Evolutionary conservation across 2,888 invertebrate species (phyloP).

Genomic region (Micropterix aruncella): DNA sequence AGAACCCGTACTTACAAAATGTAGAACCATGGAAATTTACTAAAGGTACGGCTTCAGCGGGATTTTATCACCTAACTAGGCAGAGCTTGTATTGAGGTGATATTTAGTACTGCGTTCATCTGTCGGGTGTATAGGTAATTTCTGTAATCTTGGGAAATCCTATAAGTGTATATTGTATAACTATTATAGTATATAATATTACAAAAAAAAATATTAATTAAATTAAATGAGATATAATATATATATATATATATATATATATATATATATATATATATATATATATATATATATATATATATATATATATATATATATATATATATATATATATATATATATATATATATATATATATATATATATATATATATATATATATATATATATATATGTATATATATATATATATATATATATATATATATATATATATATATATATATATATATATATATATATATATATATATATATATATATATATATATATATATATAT

Average conservation of each 20-base stretch:
- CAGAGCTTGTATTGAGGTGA: no score
- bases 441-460: conserved; percentile 1
- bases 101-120: no score
- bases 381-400: conserved; percentile 1
- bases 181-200: background rate
- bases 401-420: conserved; percentile 1
- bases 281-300: background rate
- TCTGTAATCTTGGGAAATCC: no score
- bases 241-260: background rate
- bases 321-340: background rate
- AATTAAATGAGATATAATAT: no score
- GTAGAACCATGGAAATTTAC: no score
- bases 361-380: background rate
- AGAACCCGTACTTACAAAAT: no score
- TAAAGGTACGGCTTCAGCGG: no score
- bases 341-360: conserved; percentile 1
- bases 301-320: background rate
- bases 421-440: conserved; percentile 1
- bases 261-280: background rate
- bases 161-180: no score
- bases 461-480: background rate
- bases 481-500: background rate
- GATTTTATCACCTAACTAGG: no score
- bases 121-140: no score
- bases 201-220: background rate